Conservation (phyloP, 2,113 vertebrate species). For the Syrrhaptes paradoxus region DNA sequence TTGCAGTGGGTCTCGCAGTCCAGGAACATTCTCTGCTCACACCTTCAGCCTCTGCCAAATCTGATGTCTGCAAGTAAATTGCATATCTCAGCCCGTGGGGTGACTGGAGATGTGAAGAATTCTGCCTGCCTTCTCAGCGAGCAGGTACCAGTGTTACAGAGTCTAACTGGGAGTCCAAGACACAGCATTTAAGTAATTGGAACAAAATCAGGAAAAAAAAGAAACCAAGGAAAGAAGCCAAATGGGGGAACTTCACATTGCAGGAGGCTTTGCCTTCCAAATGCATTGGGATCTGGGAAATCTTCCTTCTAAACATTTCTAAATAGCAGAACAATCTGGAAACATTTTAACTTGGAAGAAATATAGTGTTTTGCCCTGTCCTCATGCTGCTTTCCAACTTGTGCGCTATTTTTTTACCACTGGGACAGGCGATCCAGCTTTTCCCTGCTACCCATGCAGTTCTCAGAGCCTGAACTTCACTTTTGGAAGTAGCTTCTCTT, state of each 20-base stretch:
- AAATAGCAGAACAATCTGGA: conserved; percentile 46
- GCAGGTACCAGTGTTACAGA: neutral
- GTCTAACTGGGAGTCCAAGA: neutral
- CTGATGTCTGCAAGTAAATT: neutral
- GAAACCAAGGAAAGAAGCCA: neutral
- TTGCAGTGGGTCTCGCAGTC: neutral
- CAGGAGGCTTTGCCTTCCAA: neutral
- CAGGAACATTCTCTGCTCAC: neutral
- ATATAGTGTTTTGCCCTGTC: neutral
- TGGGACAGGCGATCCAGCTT: neutral
- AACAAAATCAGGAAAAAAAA: neutral
- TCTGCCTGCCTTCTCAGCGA: neutral
- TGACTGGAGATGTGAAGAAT: neutral
- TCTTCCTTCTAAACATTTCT: neutral
- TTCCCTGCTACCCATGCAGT: neutral
- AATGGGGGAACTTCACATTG: neutral
- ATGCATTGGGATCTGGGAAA: neutral
- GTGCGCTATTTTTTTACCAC: neutral
- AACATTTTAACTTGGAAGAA: conserved; percentile 43
- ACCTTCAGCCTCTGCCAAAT: neutral
- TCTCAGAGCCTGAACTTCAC: neutral
- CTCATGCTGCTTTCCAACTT: neutral
- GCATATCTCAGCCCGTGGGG: neutral
- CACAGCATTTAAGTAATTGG: neutral
- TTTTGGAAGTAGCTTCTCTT: neutral